phyloP scores from a whole-genome alignment of 2,113 vertebrate genomes.

The Corythoichthys intestinalis region DNA sequence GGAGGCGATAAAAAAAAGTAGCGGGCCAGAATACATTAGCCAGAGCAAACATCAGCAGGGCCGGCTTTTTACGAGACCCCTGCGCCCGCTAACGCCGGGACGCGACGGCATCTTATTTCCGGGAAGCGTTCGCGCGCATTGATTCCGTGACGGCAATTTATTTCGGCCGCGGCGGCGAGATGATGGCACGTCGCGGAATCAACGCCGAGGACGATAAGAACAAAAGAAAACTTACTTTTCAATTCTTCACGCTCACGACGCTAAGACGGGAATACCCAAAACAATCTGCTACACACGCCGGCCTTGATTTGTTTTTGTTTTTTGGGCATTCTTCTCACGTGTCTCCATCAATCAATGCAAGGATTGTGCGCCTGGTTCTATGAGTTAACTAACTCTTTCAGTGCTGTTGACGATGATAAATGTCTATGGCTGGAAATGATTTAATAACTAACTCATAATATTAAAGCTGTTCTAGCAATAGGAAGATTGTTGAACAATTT shows the following conservation, averaged over 20 bases:
- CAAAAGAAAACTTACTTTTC: slow-evolving; percentile 56
- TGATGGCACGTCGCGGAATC: slow-evolving; percentile 44
- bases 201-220: slow-evolving; percentile 61
- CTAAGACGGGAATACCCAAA: slow-evolving; percentile 50
- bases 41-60: slow-evolving; percentile 54
- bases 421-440: too few species aligned
- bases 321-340: background rate
- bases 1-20: slow-evolving; percentile 34
- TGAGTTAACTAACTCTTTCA: too few species aligned
- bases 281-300: slow-evolving; percentile 6
- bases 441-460: too few species aligned
- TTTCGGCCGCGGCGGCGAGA: slow-evolving; percentile 51
- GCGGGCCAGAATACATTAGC: slow-evolving; percentile 54
- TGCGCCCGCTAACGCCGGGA: slow-evolving; percentile 33
- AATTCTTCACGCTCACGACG: slow-evolving; percentile 52
- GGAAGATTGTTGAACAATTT: too few species aligned
- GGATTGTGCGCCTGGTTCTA: too few species aligned
- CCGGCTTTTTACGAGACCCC: slow-evolving; percentile 53
- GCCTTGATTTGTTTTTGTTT: slow-evolving; percentile 9
- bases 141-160: slow-evolving; percentile 66
- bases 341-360: too few species aligned
- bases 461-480: too few species aligned
- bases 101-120: slow-evolving; percentile 52
- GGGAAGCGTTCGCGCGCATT: slow-evolving; percentile 39
- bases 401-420: too few species aligned